A percentile compares a stretch with the other conserved stretches of the same genome.
These are phyloP conservation scores for Temnopleurus reevesii DNA, from an alignment of 53 echinoderm and acorn worm genomes.

Conservation along the genomic window DNA sequence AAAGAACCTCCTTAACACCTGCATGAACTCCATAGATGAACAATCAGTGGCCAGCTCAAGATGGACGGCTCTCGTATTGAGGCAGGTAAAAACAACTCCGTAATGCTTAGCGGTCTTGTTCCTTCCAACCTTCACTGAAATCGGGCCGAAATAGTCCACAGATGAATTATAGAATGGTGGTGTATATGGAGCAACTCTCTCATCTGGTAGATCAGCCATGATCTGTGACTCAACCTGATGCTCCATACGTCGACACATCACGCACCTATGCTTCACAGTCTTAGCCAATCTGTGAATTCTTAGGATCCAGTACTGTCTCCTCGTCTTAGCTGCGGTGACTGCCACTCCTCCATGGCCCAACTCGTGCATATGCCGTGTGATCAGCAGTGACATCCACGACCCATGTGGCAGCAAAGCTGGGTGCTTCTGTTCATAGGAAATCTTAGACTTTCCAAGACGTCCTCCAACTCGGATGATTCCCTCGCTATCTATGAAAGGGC, in stretches of 20 bases:
- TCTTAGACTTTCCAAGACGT: not conserved
- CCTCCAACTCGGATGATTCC: constrained; percentile 72
- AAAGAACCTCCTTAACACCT: constrained; percentile 63
- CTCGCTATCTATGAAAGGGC: constrained; percentile 44
- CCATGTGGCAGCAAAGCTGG: constrained; percentile 65
- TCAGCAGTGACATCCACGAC: constrained; percentile 52
- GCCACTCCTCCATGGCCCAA: constrained; percentile 63
- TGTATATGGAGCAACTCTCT: constrained; percentile 58
- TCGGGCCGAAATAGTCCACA: constrained; percentile 68
- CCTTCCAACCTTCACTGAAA: constrained; percentile 44
- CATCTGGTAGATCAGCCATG: constrained; percentile 57
- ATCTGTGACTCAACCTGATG: constrained; percentile 52
- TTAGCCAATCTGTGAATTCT: constrained; percentile 56
- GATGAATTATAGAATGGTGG: constrained; percentile 59
- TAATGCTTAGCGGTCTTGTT: constrained; percentile 67
- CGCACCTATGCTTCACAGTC: constrained; percentile 64
- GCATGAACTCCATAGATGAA: constrained; percentile 68
- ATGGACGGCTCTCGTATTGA: constrained; percentile 72
- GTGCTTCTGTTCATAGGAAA: constrained; percentile 60
- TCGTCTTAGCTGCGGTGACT: constrained; percentile 59
- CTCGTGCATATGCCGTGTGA: constrained; percentile 57
- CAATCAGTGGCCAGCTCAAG: constrained; percentile 63
- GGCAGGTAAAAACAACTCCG: constrained; percentile 69
- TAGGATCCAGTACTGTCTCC: constrained; percentile 69
- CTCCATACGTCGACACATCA: constrained; percentile 37